phyloP scores from a whole-genome alignment of 2,888 invertebrate species.

The Elmis aenea region DNA sequence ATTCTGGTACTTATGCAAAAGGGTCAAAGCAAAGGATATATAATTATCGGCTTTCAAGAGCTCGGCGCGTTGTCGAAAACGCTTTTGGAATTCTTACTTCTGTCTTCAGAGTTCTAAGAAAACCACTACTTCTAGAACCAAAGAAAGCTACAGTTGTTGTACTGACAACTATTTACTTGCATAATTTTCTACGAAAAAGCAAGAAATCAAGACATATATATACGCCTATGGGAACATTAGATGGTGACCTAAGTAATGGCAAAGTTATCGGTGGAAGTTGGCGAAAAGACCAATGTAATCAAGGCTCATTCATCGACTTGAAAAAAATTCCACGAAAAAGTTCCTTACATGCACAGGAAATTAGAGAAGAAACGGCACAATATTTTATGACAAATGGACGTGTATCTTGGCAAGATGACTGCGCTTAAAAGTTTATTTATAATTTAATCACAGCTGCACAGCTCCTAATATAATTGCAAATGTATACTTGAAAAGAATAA shows the following conservation, averaged over 20 bases:
- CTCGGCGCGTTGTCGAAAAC: constrained; percentile 17
- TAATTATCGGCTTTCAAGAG: constrained; percentile 28
- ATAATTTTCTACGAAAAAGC: constrained; percentile 28
- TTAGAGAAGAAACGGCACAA: constrained; percentile 24
- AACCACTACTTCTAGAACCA: constrained; percentile 26
- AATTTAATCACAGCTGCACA: no score
- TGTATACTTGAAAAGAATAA: no score
- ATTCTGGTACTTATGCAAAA: constrained; percentile 25
- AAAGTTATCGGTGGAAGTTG: constrained; percentile 22
- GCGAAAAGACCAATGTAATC: constrained; percentile 20
- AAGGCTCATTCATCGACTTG: constrained; percentile 18
- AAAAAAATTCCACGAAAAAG: constrained; percentile 21
- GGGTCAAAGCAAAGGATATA: constrained; percentile 27
- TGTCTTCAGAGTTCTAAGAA: constrained; percentile 24
- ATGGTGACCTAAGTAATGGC: constrained; percentile 23
- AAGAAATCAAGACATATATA: constrained; percentile 17
- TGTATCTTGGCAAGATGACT: constrained; percentile 24
- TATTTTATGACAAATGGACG: constrained; percentile 25
- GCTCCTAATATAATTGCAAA: no score
- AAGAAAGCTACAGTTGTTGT: constrained; percentile 24
- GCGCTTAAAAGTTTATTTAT: no score
- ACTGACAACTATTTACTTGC: constrained; percentile 22
- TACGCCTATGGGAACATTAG: constrained; percentile 24
- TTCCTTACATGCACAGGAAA: constrained; percentile 17
- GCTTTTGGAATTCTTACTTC: constrained; percentile 17